These are phyloP conservation scores for Etia nguti DNA, from an alignment of 2,113 vertebrate species.

Conservation along the genomic window DNA sequence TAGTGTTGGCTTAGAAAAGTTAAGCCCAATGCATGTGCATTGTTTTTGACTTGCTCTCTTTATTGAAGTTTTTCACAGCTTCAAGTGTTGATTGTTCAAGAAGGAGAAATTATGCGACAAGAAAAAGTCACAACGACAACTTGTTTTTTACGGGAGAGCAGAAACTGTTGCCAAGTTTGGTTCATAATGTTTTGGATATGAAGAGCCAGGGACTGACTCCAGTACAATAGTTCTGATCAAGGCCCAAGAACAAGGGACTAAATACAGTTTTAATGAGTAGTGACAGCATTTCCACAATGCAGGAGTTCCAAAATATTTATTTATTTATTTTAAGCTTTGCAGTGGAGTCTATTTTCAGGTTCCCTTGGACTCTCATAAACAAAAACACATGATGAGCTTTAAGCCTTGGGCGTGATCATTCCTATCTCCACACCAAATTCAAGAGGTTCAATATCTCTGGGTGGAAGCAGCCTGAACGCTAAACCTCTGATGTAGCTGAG, in stretches of 20 bases:
- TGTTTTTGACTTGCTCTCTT: neutral
- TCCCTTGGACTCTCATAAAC: neutral
- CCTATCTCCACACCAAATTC: neutral
- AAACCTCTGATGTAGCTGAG: neutral
- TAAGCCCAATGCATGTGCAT: neutral
- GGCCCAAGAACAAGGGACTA: neutral
- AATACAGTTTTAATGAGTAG: neutral
- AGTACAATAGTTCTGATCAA: neutral
- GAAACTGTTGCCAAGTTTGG: neutral
- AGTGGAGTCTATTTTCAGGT: neutral
- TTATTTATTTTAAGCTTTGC: neutral
- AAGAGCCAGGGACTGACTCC: neutral
- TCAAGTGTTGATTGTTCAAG: neutral
- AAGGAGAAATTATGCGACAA: neutral
- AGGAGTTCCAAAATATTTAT: neutral
- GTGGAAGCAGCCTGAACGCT: neutral
- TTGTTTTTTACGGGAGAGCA: neutral
- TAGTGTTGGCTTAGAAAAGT: neutral
- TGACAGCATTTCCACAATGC: neutral
- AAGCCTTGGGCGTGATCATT: neutral
- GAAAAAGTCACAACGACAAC: neutral
- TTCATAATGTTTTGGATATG: neutral
- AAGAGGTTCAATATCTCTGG: neutral
- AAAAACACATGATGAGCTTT: constrained; percentile 2
- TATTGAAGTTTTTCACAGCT: neutral